Percentiles rank a stretch among this genome's conserved stretches.
These are phyloP conservation scores for Hyles euphorbiae DNA, from an alignment of 1,140 invertebrate species.

Conservation along the genomic window DNA sequence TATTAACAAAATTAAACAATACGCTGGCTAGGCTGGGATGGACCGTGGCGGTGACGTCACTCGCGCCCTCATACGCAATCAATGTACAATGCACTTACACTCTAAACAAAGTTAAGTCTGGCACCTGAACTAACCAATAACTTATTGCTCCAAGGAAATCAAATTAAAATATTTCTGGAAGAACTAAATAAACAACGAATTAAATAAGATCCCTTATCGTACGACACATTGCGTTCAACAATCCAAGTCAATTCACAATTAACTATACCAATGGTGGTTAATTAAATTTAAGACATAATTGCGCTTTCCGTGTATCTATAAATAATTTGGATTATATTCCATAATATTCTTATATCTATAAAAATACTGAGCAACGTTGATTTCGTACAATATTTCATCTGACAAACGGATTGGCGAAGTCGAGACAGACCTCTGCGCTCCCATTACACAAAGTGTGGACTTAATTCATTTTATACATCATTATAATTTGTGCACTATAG, in stretches of 20 bases:
- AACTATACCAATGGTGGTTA: constrained; percentile 48
- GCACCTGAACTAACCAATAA: constrained; percentile 38
- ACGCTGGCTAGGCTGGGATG: constrained; percentile 15
- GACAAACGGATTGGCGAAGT: constrained; percentile 34
- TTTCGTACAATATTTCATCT: constrained; percentile 55
- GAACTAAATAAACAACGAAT: constrained; percentile 45
- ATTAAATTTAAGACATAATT: constrained; percentile 45
- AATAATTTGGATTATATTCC: constrained; percentile 58
- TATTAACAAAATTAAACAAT: constrained; percentile 43
- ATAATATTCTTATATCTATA: constrained; percentile 64
- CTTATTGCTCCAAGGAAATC: constrained; percentile 34
- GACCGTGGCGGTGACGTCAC: neutral
- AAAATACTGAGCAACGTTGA: constrained; percentile 72
- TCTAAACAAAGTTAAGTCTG: constrained; percentile 38
- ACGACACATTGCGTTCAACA: constrained; percentile 13
- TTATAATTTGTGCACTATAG: constrained; percentile 53
- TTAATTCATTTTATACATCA: constrained; percentile 49
- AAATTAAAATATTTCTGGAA: constrained; percentile 45
- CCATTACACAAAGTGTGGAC: constrained; percentile 52
- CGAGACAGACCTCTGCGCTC: constrained; percentile 39
- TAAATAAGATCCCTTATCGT: constrained; percentile 22
- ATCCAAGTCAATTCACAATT: constrained; percentile 38
- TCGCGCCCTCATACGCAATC: neutral
- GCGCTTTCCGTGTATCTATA: constrained; percentile 49
- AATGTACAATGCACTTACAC: constrained; percentile 34